A percentile compares a stretch with the other conserved stretches of the same genome.
These are phyloP conservation scores for Thalassarche chlororhynchos DNA, from an alignment of 2,113 vertebrate species.

Conservation along the genomic window DNA sequence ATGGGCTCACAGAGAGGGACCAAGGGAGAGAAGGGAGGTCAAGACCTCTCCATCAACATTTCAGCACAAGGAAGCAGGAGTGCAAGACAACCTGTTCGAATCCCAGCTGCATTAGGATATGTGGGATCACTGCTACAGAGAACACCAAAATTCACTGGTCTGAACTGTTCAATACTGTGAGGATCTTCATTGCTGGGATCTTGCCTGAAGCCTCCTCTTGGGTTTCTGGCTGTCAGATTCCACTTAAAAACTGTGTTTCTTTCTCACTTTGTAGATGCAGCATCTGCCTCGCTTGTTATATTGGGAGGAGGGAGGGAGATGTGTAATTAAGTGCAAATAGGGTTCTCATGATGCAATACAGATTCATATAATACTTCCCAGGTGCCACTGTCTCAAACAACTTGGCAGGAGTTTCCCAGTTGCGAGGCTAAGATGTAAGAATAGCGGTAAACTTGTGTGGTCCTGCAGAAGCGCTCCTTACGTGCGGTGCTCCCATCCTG, in stretches of 20 bases:
- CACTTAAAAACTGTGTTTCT: neutral
- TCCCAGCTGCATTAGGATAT: neutral
- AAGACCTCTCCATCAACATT: neutral
- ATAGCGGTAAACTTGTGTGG: conserved; percentile 70
- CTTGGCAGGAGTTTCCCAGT: conserved; percentile 34
- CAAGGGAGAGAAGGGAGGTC: neutral
- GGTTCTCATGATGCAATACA: conserved; percentile 43
- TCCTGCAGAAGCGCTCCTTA: conserved; percentile 67
- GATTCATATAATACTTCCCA: conserved; percentile 38
- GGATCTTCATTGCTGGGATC: neutral
- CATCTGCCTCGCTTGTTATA: neutral
- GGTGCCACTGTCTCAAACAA: conserved; percentile 34
- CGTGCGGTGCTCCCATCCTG: neutral
- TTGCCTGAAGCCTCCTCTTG: neutral
- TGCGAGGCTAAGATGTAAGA: neutral
- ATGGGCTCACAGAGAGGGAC: neutral
- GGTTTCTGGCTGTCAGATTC: neutral
- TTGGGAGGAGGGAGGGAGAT: neutral
- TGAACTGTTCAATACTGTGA: neutral
- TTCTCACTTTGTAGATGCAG: conserved; percentile 34
- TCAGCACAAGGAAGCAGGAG: neutral
- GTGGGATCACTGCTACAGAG: neutral
- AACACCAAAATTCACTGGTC: neutral
- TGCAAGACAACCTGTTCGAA: neutral
- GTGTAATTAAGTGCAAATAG: conserved; percentile 47